Base-by-base conservation (phyloP, 2,888 invertebrate species). In the Tiliacea aurago region DNA sequence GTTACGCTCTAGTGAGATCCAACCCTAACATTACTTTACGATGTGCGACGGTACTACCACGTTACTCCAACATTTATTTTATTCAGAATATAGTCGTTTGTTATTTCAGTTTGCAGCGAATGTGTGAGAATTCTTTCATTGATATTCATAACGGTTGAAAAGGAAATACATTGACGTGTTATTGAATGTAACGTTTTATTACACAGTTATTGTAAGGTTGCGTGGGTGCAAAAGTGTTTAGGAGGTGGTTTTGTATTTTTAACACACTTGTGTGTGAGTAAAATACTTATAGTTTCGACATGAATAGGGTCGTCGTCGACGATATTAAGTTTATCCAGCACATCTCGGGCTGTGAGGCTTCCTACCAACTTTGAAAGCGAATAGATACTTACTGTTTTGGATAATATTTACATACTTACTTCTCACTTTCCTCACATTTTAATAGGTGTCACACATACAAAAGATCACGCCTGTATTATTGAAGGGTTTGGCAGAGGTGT, bases 151-250 rank as follows among this genome's bases (percentile, higher is more conserved):
- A 67, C 73, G 55, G 43, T 61, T 76, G 68, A 56, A 65, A 66
- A 66, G 75, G 75, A 80, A 81, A 84, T 69, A 84, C 70, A 80
- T 71, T 59, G 80, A 63, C 75, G 23, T 71, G 55, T 71, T 81
- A 81, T 84, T 75, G 80, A 84, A 81, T 84, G 58, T 69, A 59
- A 69, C 58, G 41, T 80, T 81, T 71, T 80, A 84, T 84, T 80
- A 69, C 62, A 55, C 45, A 23, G 49, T 63, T 74, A 74, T 83
- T 80, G 84, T 80, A 49, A 33, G 69, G 47, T 13, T 82, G 28
- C 43, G 10, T 45, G 61, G 28, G 33, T 55, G 64, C 20, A 47
- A 49, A 45, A 59, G 28, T 59, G 28, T 64, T 73, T 49, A 55
- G 18, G 28, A 23, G 47, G 51, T 18, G 59, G 70, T 70, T 67